Evolutionary conservation across 2,797 vertebrate species (phyloP), one percentile per base, ranked within the genome.

Genomic region (Tachyglossus aculeatus): DNA sequence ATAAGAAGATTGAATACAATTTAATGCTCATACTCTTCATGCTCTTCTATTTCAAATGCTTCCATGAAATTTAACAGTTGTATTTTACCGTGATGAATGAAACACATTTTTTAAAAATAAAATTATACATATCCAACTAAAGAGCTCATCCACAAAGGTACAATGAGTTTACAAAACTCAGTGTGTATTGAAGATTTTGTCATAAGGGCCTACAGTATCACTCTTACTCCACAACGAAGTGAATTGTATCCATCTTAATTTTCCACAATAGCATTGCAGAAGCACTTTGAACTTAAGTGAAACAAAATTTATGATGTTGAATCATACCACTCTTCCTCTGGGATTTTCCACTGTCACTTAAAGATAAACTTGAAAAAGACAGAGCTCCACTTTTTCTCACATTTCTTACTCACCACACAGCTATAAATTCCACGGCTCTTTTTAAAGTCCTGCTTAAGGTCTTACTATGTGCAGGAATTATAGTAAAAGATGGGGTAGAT

Each of bases 1-100:
- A 48, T 76, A 44, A 32, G 21, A 71, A 66, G 48, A 66, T 4
- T 73, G 33, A 80, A 61, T 62, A 66, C 59, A 80, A 80, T 76
- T 76, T 77, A 73, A 83, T 76, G 78, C 31, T 56, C 72, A 73
- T 63, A 66, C 75, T 81, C 24, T 51, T 21, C 59, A 77, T 78
- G 80, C 80, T 84, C 86, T 73, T 24, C 72, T 52, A 72, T 61
- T 41, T 78, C 13, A 68, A 61, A 66, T 19, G 7, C 27, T 44
- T 70, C 58, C 27, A 75, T 75, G 52, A 76, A 44, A 57, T 82
- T 82, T 59, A 40, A 51, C 36, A 74, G 5, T 47, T 45, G 7
- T 16, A 45, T 25, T 53, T 68, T 60, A 48, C 9, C 66, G 37
- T 64, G 14, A 48, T 63, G 4, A 41, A 19, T 12, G 60, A 73